Base-by-base conservation (phyloP, 2,888 invertebrate genomes). In the Mimachlamys varia region DNA sequence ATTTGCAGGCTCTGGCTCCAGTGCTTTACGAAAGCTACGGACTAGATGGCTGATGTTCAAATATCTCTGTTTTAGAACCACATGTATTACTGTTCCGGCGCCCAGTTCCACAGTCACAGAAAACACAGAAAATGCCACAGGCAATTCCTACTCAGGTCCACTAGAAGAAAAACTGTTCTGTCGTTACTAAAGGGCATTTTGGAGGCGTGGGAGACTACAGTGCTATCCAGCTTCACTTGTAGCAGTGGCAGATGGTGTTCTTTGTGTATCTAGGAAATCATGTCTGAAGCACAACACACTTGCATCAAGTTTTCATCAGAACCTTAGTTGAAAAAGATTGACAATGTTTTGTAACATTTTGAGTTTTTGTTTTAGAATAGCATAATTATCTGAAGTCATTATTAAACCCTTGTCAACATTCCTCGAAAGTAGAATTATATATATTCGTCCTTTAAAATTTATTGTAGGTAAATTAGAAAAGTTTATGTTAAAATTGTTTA, bases 31-130 rank as follows among this genome's bases (percentile, higher is more conserved):
- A n/a, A n/a, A n/a, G n/a, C n/a, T n/a, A n/a, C n/a, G n/a, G n/a
- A n/a, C n/a, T n/a, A n/a, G n/a, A n/a, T n/a, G 44, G 4, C 44
- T 44, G 44, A 44, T 7, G n/a, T 13, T 22, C 37, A 53, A 38
- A 37, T 37, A 33, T 76, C 1, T 76, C 76, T 90, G 27, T 90
- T 94, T 94, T 94, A 95, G 96, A 96, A 89, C 96, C 96, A 3
- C 96, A 96, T 93, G 95, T 96, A 12, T 93, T 96, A 88, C 93
- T 96, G 89, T 96, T 96, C 92, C 92, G 96, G 62, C 93, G 96
- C 53, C 95, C 95, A 12, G 90, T 95, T 88, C 94, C 95, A 89
- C 88, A 91, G 55, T 87, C 93, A 87, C 76, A 76, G 76, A 76
- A 76, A 76, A 1, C 33, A 1, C 76, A 76, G 76, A 44, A 44